Evolutionary conservation across 2,888 invertebrate species (phyloP).

Genomic region (Trisateles emortualis): DNA sequence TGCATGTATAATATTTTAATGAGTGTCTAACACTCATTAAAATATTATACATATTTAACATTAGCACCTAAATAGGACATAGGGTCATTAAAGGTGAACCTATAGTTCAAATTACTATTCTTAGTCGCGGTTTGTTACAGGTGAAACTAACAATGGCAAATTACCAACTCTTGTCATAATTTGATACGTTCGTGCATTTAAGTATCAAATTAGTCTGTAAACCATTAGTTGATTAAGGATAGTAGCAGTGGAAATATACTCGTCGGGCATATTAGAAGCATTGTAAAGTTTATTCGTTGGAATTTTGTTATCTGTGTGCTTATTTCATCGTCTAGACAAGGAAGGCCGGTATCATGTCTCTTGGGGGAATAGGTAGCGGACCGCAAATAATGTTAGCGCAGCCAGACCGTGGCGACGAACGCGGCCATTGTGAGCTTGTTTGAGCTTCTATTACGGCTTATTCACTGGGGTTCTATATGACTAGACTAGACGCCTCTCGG

Average conservation of each 20-base stretch:
- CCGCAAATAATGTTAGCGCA: slow-evolving; percentile 78
- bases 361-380: slow-evolving; percentile 72
- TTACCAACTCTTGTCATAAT: slow-evolving; percentile 7
- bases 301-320: slow-evolving; percentile 25
- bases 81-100: slow-evolving; percentile 6
- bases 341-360: slow-evolving; percentile 68
- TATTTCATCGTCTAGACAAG: slow-evolving; percentile 73
- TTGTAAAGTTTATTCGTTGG: slow-evolving; percentile 21
- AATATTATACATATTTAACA: slow-evolving; percentile 2
- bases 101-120: slow-evolving; percentile 1
- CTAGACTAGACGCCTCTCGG: slow-evolving; percentile 27
- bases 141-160: slow-evolving; percentile 12
- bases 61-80: background rate
- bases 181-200: slow-evolving; percentile 9
- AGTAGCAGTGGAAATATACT: slow-evolving; percentile 3
- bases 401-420: slow-evolving; percentile 71
- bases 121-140: slow-evolving; percentile 1
- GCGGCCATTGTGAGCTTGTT: slow-evolving; percentile 61
- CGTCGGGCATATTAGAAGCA: background rate
- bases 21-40: slow-evolving; percentile 4
- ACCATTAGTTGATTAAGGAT: slow-evolving; percentile 38
- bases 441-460: slow-evolving; percentile 50
- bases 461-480: slow-evolving; percentile 41
- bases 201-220: slow-evolving; percentile 19
- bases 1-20: no score